Percentiles rank a stretch among this genome's conserved stretches.
phyloP scores from a whole-genome alignment of 2,113 vertebrate species.

The Anguilla rostrata region DNA sequence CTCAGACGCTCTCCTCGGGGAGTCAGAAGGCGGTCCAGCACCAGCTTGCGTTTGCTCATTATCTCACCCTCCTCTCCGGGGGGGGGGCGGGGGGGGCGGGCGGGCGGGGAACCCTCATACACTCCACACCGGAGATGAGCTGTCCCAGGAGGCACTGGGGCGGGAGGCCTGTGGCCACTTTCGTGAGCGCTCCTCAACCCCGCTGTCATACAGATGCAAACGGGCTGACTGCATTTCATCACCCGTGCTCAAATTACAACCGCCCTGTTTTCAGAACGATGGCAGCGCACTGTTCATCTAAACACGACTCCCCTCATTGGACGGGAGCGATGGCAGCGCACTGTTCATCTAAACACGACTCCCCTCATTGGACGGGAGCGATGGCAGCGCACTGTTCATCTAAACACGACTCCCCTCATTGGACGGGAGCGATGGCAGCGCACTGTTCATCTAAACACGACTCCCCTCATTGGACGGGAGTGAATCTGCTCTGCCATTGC shows the following conservation, averaged over 20 bases:
- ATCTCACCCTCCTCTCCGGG: background rate
- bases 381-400: background rate
- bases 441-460: no score
- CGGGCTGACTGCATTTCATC: background rate
- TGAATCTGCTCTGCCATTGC: background rate
- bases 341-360: background rate
- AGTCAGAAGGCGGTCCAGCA: background rate
- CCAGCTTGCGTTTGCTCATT: conserved; percentile 6
- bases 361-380: background rate
- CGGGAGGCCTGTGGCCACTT: background rate
- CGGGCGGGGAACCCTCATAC: no score
- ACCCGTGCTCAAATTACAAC: background rate
- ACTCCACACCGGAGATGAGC: conserved; percentile 28
- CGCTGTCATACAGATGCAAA: background rate
- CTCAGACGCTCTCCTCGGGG: no score
- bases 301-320: background rate
- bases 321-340: background rate
- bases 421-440: no score
- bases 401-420: background rate
- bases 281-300: background rate
- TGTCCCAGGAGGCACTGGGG: conserved; percentile 21
- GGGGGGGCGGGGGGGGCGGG: background rate
- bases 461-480: no score
- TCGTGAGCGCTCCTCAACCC: background rate
- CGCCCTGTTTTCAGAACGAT: background rate